Conservation (phyloP, 1,140 invertebrate genomes). For the Laodelphax striatellus region DNA sequence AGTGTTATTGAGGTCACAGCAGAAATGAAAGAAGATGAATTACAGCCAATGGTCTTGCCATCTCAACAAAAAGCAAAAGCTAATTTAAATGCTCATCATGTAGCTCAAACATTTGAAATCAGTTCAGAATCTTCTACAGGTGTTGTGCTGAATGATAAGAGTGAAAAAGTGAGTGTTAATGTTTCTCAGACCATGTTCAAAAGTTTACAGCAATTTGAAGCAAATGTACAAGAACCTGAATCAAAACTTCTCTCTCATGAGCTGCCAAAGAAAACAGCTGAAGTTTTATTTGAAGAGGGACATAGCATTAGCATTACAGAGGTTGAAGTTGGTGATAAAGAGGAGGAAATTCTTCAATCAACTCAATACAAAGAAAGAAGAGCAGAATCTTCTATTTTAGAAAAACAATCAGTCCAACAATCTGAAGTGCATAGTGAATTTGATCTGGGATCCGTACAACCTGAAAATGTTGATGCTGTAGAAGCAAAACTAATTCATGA, state of each 20-base stretch:
- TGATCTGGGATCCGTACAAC: constrained; percentile 18
- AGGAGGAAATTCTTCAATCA: constrained; percentile 23
- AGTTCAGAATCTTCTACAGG: constrained; percentile 26
- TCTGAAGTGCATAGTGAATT: constrained; percentile 22
- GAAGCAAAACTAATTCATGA: constrained; percentile 26
- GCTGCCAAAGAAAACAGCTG: constrained; percentile 25
- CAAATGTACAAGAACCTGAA: constrained; percentile 31
- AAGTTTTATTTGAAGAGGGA: constrained; percentile 24
- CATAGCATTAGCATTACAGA: constrained; percentile 20
- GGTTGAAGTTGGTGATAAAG: constrained; percentile 29
- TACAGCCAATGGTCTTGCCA: constrained; percentile 30
- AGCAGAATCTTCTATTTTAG: constrained; percentile 26
- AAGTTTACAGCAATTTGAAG: constrained; percentile 36
- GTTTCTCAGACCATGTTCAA: constrained; percentile 35
- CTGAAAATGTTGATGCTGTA: constrained; percentile 11
- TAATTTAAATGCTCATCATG: constrained; percentile 32
- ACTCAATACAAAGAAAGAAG: constrained; percentile 24
- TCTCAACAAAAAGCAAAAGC: constrained; percentile 22
- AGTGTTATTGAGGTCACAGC: constrained; percentile 21
- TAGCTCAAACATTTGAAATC: constrained; percentile 34
- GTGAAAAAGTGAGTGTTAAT: constrained; percentile 27
- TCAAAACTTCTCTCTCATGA: constrained; percentile 18
- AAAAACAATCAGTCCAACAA: constrained; percentile 30
- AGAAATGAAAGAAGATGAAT: constrained; percentile 31
- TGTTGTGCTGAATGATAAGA: constrained; percentile 25